phyloP scores from a whole-genome alignment of 1,140 invertebrate genomes.

The Penaeus chinensis region DNA sequence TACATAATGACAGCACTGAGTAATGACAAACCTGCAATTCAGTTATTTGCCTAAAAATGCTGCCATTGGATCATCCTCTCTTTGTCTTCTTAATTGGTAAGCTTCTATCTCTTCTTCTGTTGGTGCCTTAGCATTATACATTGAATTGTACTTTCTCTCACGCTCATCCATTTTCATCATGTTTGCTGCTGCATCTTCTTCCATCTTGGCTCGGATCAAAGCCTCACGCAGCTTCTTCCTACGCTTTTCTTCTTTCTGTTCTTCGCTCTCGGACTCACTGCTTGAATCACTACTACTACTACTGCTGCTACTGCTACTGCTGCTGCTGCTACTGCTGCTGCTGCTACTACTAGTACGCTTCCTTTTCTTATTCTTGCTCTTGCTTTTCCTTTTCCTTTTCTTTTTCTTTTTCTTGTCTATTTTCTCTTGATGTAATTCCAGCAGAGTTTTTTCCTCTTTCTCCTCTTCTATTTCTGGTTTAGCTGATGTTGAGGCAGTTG shows the following conservation, averaged over 20 bases:
- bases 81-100: slow-evolving; percentile 84
- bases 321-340: slow-evolving; percentile 39
- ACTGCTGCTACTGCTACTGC: slow-evolving; percentile 47
- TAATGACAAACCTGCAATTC: too few relatives aligned
- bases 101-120: slow-evolving; percentile 95
- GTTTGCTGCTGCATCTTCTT: slow-evolving; percentile 75
- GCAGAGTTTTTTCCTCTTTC: slow-evolving; percentile 65
- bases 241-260: slow-evolving; percentile 70
- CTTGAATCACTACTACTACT: slow-evolving; percentile 38
- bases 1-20: too few relatives aligned
- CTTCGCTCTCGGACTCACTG: slow-evolving; percentile 67
- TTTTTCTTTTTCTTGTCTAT: slow-evolving; percentile 76
- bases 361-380: slow-evolving; percentile 69
- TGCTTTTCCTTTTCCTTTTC: slow-evolving; percentile 76
- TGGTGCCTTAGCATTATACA: slow-evolving; percentile 81
- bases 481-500: slow-evolving; percentile 58
- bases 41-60: slow-evolving; percentile 65
- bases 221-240: slow-evolving; percentile 72
- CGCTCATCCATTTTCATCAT: slow-evolving; percentile 84
- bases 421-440: slow-evolving; percentile 64
- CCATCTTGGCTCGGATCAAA: slow-evolving; percentile 76
- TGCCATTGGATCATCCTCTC: slow-evolving; percentile 92
- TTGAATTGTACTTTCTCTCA: slow-evolving; percentile 91
- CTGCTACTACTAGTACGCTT: slow-evolving; percentile 28
- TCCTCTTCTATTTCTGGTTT: slow-evolving; percentile 66